Evolutionary conservation across 2,797 vertebrate genomes (phyloP).

Genomic region (Podarcis siculus): DNA sequence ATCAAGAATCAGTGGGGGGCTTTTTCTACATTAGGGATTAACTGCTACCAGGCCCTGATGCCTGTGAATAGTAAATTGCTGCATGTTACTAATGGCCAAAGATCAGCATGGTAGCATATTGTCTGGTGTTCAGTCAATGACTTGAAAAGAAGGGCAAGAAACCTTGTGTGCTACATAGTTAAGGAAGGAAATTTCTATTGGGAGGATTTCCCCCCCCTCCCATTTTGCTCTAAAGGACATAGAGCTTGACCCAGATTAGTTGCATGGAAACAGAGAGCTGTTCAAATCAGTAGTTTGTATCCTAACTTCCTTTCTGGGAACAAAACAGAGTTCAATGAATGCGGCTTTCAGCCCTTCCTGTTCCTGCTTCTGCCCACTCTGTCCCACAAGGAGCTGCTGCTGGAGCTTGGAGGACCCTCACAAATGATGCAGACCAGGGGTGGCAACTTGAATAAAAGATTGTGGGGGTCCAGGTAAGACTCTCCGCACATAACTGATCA

Average conservation of each 20-base stretch:
- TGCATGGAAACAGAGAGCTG: neutral
- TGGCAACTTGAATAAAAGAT: too few relatives aligned
- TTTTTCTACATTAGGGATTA: constrained; percentile 9
- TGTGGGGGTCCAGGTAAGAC: too few relatives aligned
- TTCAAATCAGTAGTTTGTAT: neutral
- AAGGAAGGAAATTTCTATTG: neutral
- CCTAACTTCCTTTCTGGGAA: neutral
- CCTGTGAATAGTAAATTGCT: constrained; percentile 3
- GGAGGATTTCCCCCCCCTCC: neutral
- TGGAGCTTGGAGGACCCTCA: too few relatives aligned
- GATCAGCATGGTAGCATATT: neutral
- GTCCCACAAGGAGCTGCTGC: neutral
- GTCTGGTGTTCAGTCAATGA: constrained; percentile 12
- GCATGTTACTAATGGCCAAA: neutral
- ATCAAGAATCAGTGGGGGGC: neutral
- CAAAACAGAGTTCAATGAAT: neutral
- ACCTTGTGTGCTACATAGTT: neutral
- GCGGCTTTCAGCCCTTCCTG: neutral
- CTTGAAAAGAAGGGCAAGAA: neutral
- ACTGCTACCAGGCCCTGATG: neutral
- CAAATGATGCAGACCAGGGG: too few relatives aligned
- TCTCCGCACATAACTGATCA: too few relatives aligned
- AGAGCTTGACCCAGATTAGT: neutral
- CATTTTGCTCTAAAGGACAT: neutral
- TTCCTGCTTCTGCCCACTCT: neutral